Evolutionary conservation across 2,797 vertebrate genomes (phyloP).

Genomic region (Onychomys arenicola): DNA sequence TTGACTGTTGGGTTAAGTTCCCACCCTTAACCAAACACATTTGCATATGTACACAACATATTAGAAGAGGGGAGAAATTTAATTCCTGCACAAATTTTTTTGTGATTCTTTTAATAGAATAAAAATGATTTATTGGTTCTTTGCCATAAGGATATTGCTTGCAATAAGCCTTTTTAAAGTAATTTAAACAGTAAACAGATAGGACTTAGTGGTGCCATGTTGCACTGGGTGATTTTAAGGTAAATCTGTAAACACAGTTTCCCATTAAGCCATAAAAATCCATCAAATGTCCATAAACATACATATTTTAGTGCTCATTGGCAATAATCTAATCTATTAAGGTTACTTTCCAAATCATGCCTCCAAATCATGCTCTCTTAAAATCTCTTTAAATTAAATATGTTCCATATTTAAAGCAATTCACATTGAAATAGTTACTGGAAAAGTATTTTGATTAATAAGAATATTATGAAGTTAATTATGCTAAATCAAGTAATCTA

Average conservation of each 20-base stretch:
- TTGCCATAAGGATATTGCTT: background rate
- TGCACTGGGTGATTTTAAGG: background rate
- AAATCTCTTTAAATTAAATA: conserved; percentile 57
- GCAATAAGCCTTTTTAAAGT: background rate
- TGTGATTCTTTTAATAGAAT: conserved; percentile 26
- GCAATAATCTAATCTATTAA: background rate
- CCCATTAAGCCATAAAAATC: background rate
- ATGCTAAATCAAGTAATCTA: background rate
- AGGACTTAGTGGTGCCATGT: background rate
- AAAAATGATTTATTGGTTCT: background rate
- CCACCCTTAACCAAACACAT: background rate
- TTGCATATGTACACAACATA: background rate
- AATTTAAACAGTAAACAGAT: background rate
- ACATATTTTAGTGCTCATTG: background rate
- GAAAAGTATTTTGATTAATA: conserved; percentile 43
- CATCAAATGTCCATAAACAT: background rate
- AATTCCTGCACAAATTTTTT: background rate
- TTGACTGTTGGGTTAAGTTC: background rate
- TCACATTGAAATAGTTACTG: conserved; percentile 30
- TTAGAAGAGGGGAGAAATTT: background rate
- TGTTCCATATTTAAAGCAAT: conserved; percentile 28
- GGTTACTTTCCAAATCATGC: conserved; percentile 41
- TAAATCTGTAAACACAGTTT: conserved; percentile 15
- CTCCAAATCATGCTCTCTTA: conserved; percentile 20
- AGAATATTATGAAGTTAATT: conserved; percentile 9